A percentile compares a stretch with the other conserved stretches of the same genome.
These are phyloP conservation scores for Micropterix aruncella DNA, from an alignment of 2,888 invertebrate species.

Conservation along the genomic window DNA sequence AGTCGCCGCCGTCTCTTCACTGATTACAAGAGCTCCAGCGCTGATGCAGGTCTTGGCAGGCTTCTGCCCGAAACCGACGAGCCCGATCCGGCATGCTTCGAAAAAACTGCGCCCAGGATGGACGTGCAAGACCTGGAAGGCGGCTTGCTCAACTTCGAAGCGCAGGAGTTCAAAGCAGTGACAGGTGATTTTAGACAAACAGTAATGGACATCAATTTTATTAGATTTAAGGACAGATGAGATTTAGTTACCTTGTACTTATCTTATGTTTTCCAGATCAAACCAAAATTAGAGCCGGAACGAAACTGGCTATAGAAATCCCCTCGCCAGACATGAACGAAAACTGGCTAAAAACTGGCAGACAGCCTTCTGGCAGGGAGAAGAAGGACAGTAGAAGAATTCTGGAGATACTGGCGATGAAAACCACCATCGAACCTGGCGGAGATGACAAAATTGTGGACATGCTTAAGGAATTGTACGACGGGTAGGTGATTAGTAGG, in stretches of 20 bases:
- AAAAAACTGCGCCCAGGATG: too few species aligned
- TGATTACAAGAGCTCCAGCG: constrained; percentile 10
- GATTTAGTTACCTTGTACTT: too few species aligned
- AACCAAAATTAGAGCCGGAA: background rate
- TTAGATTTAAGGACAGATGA: too few species aligned
- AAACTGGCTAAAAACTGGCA: constrained; percentile 15
- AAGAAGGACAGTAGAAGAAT: constrained; percentile 18
- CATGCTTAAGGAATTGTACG: background rate
- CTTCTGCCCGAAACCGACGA: background rate
- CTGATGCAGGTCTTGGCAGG: constrained; percentile 3
- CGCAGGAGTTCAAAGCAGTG: too few species aligned
- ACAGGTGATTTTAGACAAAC: too few species aligned
- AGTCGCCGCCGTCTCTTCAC: constrained; percentile 10
- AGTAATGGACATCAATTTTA: too few species aligned
- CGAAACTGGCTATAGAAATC: constrained; percentile 10
- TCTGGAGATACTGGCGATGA: constrained; percentile 27
- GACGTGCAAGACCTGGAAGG: too few species aligned
- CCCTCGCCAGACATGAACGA: constrained; percentile 7
- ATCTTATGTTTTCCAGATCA: too few species aligned
- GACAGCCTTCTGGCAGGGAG: constrained; percentile 21
- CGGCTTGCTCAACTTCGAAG: too few species aligned
- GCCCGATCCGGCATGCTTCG: background rate
- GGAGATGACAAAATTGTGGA: constrained; percentile 13
- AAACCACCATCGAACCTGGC: constrained; percentile 13
- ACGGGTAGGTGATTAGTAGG: too few species aligned